Percentiles rank a stretch among this genome's conserved stretches.
Conservation (phyloP, 2,888 invertebrate species). For the Trichopria drosophilae region DNA sequence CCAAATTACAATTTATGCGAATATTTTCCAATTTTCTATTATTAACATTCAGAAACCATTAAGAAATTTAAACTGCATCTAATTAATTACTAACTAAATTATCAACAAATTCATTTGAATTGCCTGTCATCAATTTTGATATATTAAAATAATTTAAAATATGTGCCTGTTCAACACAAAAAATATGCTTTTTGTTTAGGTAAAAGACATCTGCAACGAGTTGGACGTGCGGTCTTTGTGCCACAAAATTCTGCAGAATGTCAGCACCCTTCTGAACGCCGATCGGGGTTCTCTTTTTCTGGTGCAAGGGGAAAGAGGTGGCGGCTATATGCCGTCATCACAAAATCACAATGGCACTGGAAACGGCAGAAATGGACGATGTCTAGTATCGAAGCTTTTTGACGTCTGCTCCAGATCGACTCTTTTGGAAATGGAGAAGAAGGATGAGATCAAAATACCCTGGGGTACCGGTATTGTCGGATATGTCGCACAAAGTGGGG, state of each 20-base stretch:
- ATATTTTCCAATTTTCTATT: no score
- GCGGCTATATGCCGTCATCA: constrained; percentile 53
- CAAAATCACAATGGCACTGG: constrained; percentile 45
- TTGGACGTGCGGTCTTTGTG: constrained; percentile 90
- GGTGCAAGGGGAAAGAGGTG: constrained; percentile 71
- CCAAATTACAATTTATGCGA: no score
- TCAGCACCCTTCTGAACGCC: constrained; percentile 86
- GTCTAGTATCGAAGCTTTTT: constrained; percentile 89
- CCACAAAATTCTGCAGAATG: constrained; percentile 95
- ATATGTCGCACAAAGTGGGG: constrained; percentile 89
- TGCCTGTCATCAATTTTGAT: no score
- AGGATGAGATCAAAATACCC: constrained; percentile 89
- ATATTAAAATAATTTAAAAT: no score
- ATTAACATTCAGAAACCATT: no score
- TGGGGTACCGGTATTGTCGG: constrained; percentile 96
- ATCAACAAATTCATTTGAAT: no score
- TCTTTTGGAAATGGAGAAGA: constrained; percentile 87
- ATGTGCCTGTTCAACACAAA: no score
- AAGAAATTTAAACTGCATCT: no score
- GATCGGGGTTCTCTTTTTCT: constrained; percentile 92
- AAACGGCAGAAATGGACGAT: constrained; percentile 59
- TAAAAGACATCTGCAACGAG: constrained; percentile 95
- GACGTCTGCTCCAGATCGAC: constrained; percentile 94
- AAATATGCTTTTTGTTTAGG: constrained; percentile 66
- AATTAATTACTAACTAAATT: no score